phyloP scores from a whole-genome alignment of 2,113 vertebrate genomes.

The Peromyscus californicus region DNA sequence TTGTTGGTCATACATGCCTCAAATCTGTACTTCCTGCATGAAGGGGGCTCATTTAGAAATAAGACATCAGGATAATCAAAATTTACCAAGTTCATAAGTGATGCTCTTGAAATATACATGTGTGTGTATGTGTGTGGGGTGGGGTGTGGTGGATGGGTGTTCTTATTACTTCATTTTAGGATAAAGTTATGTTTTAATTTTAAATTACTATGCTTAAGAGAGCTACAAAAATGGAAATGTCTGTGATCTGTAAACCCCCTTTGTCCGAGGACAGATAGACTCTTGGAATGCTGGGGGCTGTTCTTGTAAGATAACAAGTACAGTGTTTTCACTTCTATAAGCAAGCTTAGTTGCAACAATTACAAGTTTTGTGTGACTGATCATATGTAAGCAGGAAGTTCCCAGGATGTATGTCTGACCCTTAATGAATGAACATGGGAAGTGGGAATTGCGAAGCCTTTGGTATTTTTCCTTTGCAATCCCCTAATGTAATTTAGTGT shows the following conservation, averaged over 20 bases:
- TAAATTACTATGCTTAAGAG: no score
- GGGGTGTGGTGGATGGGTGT: not conserved
- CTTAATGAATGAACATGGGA: not conserved
- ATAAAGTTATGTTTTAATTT: no score
- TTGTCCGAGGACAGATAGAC: no score
- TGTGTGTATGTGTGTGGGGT: not conserved
- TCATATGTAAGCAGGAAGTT: not conserved
- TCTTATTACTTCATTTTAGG: not conserved
- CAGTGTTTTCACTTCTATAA: no score
- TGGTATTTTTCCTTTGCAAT: not conserved
- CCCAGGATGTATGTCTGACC: not conserved
- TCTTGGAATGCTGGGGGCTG: no score
- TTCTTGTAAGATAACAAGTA: no score
- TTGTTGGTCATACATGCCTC: not conserved
- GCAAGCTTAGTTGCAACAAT: no score
- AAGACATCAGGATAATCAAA: not conserved
- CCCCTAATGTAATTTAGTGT: not conserved
- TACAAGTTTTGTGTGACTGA: not conserved
- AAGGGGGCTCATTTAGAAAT: slow-evolving; percentile 23
- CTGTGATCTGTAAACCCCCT: no score
- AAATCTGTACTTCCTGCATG: not conserved
- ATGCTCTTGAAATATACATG: not conserved
- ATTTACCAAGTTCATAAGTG: not conserved
- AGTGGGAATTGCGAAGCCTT: not conserved
- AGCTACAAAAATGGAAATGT: no score